Evolutionary conservation across 2,888 invertebrate genomes (phyloP).

Genomic region (Mycalesis mineus): DNA sequence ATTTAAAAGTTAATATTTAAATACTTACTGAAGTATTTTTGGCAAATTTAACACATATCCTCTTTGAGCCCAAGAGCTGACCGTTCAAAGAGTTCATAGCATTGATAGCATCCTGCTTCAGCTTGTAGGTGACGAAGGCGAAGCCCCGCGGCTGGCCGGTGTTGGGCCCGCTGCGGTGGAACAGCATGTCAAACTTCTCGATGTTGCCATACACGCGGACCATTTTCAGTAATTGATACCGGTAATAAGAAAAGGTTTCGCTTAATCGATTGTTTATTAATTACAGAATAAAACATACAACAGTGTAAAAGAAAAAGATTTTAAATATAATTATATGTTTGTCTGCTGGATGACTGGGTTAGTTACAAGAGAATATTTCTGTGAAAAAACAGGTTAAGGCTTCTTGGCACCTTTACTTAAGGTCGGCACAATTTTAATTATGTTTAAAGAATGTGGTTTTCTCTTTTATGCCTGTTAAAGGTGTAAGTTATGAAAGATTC

Average conservation of each 20-base stretch:
- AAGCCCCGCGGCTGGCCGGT: slow-evolving; percentile 94
- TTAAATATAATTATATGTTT: too few relatives aligned
- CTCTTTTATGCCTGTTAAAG: too few relatives aligned
- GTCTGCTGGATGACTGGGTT: too few relatives aligned
- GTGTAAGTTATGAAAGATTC: too few relatives aligned
- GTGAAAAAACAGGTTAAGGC: too few relatives aligned
- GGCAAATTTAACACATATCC: slow-evolving; percentile 88
- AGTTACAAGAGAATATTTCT: too few relatives aligned
- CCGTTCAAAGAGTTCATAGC: slow-evolving; percentile 88
- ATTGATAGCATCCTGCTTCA: slow-evolving; percentile 81
- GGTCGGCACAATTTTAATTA: too few relatives aligned
- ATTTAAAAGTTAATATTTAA: not conserved
- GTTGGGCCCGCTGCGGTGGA: slow-evolving; percentile 93
- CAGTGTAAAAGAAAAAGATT: too few relatives aligned
- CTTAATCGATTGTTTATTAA: slow-evolving; percentile 43
- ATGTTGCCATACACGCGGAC: slow-evolving; percentile 95
- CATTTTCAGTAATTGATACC: slow-evolving; percentile 97
- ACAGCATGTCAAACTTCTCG: slow-evolving; percentile 97
- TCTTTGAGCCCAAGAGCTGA: slow-evolving; percentile 84
- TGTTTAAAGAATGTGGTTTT: too few relatives aligned
- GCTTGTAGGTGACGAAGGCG: slow-evolving; percentile 92
- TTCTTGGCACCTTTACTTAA: too few relatives aligned
- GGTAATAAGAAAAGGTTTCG: slow-evolving; percentile 78
- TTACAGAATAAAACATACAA: too few relatives aligned
- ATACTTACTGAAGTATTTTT: slow-evolving; percentile 80